A percentile compares a stretch with the other conserved stretches of the same genome.
Evolutionary conservation across 1,140 invertebrate species (phyloP).

Genomic region (Triops longicaudatus): DNA sequence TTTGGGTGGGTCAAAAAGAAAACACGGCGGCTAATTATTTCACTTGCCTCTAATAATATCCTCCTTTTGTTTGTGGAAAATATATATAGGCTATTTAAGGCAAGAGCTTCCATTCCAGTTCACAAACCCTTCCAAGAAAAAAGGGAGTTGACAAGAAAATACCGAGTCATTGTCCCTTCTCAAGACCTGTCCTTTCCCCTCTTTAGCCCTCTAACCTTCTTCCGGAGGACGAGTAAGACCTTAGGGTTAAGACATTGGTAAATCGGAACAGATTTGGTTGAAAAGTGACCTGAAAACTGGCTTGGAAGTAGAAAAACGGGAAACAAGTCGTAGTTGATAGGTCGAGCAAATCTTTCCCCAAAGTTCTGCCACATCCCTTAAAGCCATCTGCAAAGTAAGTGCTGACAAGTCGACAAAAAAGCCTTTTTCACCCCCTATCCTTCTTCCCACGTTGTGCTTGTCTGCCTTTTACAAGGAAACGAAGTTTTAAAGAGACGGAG

Average conservation of each 20-base stretch:
- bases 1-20: too few species aligned
- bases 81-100: too few species aligned
- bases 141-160: too few species aligned
- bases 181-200: too few species aligned
- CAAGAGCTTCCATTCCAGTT: too few species aligned
- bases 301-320: not conserved
- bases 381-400: not conserved
- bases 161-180: too few species aligned
- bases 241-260: not conserved
- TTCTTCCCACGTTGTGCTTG: not conserved
- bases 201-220: not conserved
- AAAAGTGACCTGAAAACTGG: not conserved
- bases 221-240: not conserved
- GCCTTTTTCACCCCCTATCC: not conserved
- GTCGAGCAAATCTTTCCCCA: not conserved
- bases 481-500: not conserved
- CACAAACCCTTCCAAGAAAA: too few species aligned
- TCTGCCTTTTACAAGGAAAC: not conserved
- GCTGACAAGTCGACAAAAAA: not conserved
- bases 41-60: too few species aligned
- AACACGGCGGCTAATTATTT: too few species aligned
- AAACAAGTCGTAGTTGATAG: not conserved
- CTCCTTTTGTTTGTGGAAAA: too few species aligned
- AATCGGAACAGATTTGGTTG: slow-evolving; percentile 4
- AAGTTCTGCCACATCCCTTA: not conserved